Evolutionary conservation across 2,888 invertebrate species (phyloP).

Genomic region (Iphiclides podalirius): DNA sequence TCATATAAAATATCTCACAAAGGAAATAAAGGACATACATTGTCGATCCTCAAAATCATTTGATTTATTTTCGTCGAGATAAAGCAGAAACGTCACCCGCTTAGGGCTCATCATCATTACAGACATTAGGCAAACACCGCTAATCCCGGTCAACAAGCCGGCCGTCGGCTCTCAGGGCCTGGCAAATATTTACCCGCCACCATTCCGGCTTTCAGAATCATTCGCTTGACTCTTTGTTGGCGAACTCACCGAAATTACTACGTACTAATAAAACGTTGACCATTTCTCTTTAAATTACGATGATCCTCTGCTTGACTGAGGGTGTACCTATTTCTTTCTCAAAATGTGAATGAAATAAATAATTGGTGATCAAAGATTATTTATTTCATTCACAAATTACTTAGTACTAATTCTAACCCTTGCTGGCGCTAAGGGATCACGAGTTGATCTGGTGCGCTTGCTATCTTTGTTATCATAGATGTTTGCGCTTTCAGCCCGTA

Average conservation of each 20-base stretch:
- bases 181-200: slow-evolving; percentile 12
- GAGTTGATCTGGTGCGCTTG: too few relatives aligned
- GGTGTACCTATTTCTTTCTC: too few relatives aligned
- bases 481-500: too few relatives aligned
- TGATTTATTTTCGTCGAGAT: neutral
- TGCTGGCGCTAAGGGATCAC: too few relatives aligned
- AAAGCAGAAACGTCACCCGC: neutral
- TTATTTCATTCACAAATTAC: too few relatives aligned
- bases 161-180: neutral
- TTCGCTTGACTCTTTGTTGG: neutral
- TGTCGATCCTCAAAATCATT: neutral
- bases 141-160: slow-evolving; percentile 22
- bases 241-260: slow-evolving; percentile 1
- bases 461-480: too few relatives aligned
- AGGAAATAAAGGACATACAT: too few relatives aligned
- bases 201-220: slow-evolving; percentile 4
- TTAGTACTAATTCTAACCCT: too few relatives aligned
- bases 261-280: neutral
- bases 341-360: too few relatives aligned
- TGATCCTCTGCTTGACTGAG: too few relatives aligned
- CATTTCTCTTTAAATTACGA: neutral
- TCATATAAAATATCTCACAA: too few relatives aligned
- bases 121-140: slow-evolving; percentile 15
- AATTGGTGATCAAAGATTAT: too few relatives aligned
- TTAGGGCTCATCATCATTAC: slow-evolving; percentile 8